Evolutionary conservation across 1,140 invertebrate genomes (phyloP).

Genomic region (Lordiphosa mommai): DNA sequence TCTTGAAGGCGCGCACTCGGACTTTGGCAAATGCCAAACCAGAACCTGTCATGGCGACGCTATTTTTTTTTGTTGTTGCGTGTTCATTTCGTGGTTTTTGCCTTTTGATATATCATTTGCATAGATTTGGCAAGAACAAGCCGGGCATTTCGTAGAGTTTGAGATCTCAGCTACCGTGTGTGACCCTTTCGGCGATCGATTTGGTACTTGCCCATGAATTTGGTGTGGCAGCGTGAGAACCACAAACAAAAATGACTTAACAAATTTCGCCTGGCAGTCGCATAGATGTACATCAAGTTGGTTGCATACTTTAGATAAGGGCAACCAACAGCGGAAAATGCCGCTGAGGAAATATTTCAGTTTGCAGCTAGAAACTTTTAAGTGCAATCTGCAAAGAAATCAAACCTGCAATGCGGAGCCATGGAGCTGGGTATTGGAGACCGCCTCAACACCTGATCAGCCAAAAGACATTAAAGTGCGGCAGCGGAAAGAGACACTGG

Average conservation of each 20-base stretch:
- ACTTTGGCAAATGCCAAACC: constrained; percentile 63
- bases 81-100: constrained; percentile 11
- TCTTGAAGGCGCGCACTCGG: constrained; percentile 54
- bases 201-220: neutral
- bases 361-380: constrained; percentile 59
- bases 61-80: constrained; percentile 23
- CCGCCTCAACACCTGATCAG: constrained; percentile 71
- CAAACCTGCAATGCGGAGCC: constrained; percentile 44
- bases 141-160: constrained; percentile 64
- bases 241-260: constrained; percentile 75
- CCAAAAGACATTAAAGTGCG: constrained; percentile 51
- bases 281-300: constrained; percentile 2
- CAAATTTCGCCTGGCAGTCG: constrained; percentile 51
- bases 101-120: constrained; percentile 56
- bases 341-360: constrained; percentile 64
- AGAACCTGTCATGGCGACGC: constrained; percentile 50
- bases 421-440: constrained; percentile 15
- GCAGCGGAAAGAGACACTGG: constrained; percentile 38
- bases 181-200: constrained; percentile 24
- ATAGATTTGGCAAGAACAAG: constrained; percentile 64
- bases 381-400: constrained; percentile 68
- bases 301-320: constrained; percentile 70
- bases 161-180: constrained; percentile 6
- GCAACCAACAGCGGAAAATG: constrained; percentile 60
- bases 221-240: constrained; percentile 68